phyloP scores from a whole-genome alignment of 2,113 vertebrate species.

The Leuciscus idus region DNA sequence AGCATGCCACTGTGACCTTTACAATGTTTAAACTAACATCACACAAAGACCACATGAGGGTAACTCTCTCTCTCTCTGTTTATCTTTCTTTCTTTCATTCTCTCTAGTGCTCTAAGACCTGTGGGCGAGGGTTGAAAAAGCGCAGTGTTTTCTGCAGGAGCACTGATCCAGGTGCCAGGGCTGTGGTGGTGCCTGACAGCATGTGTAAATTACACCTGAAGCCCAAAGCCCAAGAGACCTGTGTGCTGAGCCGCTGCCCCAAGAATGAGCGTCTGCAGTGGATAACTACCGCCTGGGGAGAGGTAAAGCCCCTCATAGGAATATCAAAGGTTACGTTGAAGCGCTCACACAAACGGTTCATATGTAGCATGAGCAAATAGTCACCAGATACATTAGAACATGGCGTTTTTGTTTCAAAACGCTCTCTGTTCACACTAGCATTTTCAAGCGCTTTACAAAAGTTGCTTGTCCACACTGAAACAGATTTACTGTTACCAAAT shows the following conservation, averaged over 20 bases:
- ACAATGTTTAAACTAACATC: conserved; percentile 30
- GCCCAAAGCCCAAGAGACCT: conserved; percentile 87
- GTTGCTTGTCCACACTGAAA: too few species aligned
- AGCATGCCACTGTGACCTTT: conserved; percentile 37
- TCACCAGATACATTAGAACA: background rate
- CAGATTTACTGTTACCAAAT: too few species aligned
- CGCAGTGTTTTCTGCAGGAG: conserved; percentile 86
- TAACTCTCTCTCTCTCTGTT: conserved; percentile 8
- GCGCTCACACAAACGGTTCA: background rate
- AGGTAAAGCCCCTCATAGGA: conserved; percentile 74
- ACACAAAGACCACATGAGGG: background rate
- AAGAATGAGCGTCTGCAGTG: conserved; percentile 90
- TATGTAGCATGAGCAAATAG: background rate
- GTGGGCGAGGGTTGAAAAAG: conserved; percentile 88
- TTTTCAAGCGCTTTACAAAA: too few species aligned
- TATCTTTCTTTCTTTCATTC: background rate
- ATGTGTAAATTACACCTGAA: conserved; percentile 78
- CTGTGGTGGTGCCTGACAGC: conserved; percentile 79
- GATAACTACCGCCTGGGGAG: conserved; percentile 86
- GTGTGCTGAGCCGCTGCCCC: conserved; percentile 89
- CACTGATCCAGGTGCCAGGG: conserved; percentile 66
- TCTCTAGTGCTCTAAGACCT: conserved; percentile 90
- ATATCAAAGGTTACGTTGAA: conserved; percentile 15
- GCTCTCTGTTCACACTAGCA: too few species aligned
- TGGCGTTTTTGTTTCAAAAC: too few species aligned